phyloP scores from a whole-genome alignment of 2,888 invertebrate species.

The Tenthredo scrophulariae region DNA sequence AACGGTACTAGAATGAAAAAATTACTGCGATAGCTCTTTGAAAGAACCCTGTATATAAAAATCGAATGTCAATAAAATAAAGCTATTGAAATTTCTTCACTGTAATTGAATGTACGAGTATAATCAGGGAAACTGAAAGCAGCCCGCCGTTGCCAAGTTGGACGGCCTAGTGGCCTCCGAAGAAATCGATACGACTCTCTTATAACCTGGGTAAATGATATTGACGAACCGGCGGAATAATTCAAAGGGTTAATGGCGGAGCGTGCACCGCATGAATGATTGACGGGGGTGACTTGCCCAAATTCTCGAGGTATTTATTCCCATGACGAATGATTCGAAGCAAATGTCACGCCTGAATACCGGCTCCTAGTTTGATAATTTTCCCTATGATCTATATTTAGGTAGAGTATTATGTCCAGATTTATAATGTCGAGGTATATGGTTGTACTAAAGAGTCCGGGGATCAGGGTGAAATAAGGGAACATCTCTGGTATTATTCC shows the following conservation, averaged over 20 bases:
- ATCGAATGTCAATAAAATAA: background rate
- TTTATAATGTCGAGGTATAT: background rate
- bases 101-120: background rate
- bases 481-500: background rate
- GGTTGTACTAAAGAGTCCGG: background rate
- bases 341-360: background rate
- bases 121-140: background rate
- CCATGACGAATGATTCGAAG: slow-evolving; percentile 20
- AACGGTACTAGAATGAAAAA: background rate
- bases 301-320: slow-evolving; percentile 14
- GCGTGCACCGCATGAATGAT: slow-evolving; percentile 12
- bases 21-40: background rate
- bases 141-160: background rate
- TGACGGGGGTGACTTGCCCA: background rate
- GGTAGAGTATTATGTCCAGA: background rate
- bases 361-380: background rate
- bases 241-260: slow-evolving; percentile 34
- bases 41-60: background rate
- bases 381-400: background rate
- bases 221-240: slow-evolving; percentile 31
- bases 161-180: background rate
- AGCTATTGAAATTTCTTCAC: background rate
- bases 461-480: slow-evolving; percentile 21
- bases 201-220: slow-evolving; percentile 35
- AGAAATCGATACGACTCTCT: slow-evolving; percentile 19